phyloP scores from a whole-genome alignment of 2,888 invertebrate genomes.

The Plutella xylostella region DNA sequence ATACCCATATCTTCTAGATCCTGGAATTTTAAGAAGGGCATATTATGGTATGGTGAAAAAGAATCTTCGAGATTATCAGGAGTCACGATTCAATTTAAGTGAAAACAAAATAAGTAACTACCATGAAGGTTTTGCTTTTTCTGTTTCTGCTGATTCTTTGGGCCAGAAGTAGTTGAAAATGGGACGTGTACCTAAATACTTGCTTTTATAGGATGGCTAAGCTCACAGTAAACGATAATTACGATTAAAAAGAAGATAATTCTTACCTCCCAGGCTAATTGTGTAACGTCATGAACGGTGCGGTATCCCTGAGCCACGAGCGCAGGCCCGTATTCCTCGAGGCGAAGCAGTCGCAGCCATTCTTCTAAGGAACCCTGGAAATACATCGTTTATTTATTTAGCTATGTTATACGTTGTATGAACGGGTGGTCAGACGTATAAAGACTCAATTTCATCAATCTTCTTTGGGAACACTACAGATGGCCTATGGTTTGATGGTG shows the following conservation, averaged over 20 bases:
- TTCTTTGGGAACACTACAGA: no score
- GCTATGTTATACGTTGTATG: no score
- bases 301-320: slow-evolving; percentile 94
- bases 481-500: no score
- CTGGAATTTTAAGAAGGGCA: slow-evolving; percentile 30
- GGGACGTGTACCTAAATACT: no score
- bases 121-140: not conserved
- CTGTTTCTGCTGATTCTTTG: no score
- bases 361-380: slow-evolving; percentile 91
- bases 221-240: not conserved
- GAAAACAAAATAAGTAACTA: not conserved
- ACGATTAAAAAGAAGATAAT: not conserved
- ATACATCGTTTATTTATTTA: no score
- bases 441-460: no score
- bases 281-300: slow-evolving; percentile 93
- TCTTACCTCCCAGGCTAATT: slow-evolving; percentile 91
- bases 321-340: slow-evolving; percentile 93
- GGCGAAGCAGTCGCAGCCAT: slow-evolving; percentile 90
- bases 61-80: not conserved
- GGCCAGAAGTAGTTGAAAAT: no score
- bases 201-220: no score
- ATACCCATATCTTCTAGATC: slow-evolving; percentile 98
- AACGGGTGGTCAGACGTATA: no score
- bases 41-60: not conserved
- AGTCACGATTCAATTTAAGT: no score